These are phyloP conservation scores for Xerus inauris DNA, from an alignment of 2,113 vertebrate genomes.

Conservation along the genomic window DNA sequence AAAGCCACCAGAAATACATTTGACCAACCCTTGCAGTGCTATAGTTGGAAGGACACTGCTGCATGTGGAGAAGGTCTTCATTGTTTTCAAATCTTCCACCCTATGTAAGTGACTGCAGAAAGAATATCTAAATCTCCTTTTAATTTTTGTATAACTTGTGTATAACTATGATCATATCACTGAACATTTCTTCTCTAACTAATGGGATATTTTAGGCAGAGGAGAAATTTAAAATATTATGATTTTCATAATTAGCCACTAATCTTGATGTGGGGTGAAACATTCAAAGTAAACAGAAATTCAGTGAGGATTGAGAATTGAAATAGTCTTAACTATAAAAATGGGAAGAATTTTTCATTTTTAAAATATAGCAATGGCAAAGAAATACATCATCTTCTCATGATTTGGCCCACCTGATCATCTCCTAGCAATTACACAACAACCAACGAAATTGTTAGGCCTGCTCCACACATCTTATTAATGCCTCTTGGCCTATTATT, in stretches of 20 bases:
- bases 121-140: neutral
- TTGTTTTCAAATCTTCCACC: slow-evolving; percentile 88
- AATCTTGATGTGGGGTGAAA: neutral
- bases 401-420: neutral
- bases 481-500: neutral
- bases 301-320: neutral
- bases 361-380: neutral
- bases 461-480: neutral
- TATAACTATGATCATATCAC: neutral
- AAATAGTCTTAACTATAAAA: neutral
- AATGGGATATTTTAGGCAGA: neutral
- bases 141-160: neutral
- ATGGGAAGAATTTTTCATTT: neutral
- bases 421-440: neutral
- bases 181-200: neutral
- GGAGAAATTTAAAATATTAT: neutral
- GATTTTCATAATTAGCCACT: neutral
- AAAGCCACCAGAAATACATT: rapidly evolving
- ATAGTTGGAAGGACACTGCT: slow-evolving; percentile 37
- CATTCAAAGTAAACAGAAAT: neutral
- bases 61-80: slow-evolving; percentile 89
- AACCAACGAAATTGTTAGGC: neutral
- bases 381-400: neutral
- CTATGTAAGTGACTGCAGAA: slow-evolving; percentile 60
- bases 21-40: rapidly evolving